Percentiles rank a stretch among this genome's conserved stretches.
Conservation (phyloP, 1,140 invertebrate genomes). For the Ceratina japonica region DNA sequence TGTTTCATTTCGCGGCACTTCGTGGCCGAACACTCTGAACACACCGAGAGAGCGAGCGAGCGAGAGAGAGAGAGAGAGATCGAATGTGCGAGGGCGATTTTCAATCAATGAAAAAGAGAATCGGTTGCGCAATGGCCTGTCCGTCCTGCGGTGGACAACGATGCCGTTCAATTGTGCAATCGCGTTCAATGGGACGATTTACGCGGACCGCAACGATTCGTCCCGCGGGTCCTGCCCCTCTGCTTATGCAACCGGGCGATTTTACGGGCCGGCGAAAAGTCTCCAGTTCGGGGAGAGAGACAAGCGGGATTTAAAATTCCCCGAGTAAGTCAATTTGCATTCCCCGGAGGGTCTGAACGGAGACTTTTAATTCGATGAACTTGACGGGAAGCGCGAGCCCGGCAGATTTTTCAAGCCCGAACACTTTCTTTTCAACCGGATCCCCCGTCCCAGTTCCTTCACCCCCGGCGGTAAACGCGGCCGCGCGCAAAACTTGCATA, state of each 20-base stretch:
- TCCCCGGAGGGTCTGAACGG: too few relatives aligned
- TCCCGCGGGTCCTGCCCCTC: too few relatives aligned
- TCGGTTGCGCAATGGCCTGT: slow-evolving; percentile 18
- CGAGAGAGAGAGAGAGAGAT: not conserved
- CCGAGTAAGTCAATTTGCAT: too few relatives aligned
- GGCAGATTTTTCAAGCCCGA: too few relatives aligned
- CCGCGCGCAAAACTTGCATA: slow-evolving; percentile 19
- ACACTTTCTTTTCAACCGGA: too few relatives aligned
- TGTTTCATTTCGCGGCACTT: slow-evolving; percentile 18
- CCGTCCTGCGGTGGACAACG: slow-evolving; percentile 12
- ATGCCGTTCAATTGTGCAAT: slow-evolving; percentile 13
- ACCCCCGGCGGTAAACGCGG: not conserved
- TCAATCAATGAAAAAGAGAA: slow-evolving; percentile 12
- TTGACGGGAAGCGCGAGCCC: too few relatives aligned
- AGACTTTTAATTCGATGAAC: too few relatives aligned
- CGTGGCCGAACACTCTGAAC: not conserved
- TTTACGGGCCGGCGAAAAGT: too few relatives aligned
- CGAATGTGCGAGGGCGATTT: not conserved
- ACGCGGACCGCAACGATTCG: not conserved
- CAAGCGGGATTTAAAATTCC: too few relatives aligned
- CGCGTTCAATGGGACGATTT: slow-evolving; percentile 7
- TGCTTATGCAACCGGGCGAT: not conserved
- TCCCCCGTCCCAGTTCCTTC: too few relatives aligned
- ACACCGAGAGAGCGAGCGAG: not conserved
- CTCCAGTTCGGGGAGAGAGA: too few relatives aligned